These are phyloP conservation scores for Lathamus discolor DNA, from an alignment of 2,113 vertebrate genomes.

Conservation along the genomic window DNA sequence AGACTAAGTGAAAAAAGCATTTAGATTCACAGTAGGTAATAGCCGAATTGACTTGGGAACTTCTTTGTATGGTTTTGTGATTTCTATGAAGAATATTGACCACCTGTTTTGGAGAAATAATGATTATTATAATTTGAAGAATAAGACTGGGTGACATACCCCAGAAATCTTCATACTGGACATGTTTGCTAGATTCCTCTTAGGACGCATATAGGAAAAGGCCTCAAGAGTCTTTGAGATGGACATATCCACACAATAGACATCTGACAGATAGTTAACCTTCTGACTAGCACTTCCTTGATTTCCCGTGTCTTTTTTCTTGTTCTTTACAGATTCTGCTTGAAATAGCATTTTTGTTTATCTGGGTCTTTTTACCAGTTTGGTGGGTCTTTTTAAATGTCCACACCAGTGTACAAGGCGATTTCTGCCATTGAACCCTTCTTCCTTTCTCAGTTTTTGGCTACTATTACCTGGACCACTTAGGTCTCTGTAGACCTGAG, in stretches of 20 bases:
- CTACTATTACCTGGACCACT: not conserved
- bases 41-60: not conserved
- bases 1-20: not conserved
- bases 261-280: not conserved
- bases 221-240: not conserved
- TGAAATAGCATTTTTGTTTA: not conserved
- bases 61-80: not conserved
- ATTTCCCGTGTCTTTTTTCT: not conserved
- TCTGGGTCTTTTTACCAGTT: not conserved
- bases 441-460: not conserved
- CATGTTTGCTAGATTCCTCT: not conserved
- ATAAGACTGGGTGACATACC: not conserved
- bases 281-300: not conserved
- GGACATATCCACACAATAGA: not conserved
- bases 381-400: not conserved
- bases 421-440: not conserved
- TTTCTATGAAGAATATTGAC: not conserved
- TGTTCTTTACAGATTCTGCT: not conserved
- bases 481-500: not conserved
- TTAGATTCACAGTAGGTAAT: not conserved
- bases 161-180: not conserved
- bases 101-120: not conserved
- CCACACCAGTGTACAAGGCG: not conserved
- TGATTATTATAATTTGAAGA: not conserved
- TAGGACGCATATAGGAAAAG: fast-evolving